Evolutionary conservation across 2,888 invertebrate genomes (phyloP), one percentile per base, ranked within the genome.

Genomic region (Doris montereyensis): DNA sequence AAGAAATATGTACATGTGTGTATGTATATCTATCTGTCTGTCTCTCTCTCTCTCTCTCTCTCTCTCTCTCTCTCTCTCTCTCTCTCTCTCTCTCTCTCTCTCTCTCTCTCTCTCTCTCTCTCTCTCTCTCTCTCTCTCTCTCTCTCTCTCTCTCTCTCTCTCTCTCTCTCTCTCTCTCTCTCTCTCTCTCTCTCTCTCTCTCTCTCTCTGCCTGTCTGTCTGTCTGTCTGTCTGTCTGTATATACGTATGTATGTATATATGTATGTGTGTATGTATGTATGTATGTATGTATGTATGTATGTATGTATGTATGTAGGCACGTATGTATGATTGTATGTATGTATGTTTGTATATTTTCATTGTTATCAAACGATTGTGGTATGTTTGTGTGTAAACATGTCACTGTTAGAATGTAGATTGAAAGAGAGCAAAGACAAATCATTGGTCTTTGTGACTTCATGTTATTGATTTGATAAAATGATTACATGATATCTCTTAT

Each of bases 161-260:
- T 24, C 52, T 52, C 32, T 26, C 52, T 30, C 24, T 21, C 52
- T 5, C 52, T 30, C 26, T 21, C 41, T 2, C 17, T 21, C 26
- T 13, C 93, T 95, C 3, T 2, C 21, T 72, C 52, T 41, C 17
- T 21, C 1, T 57, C 52, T 24, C 24, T 52, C 52, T n/a, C 24
- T 35, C 8, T 32, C 32, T n/a, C n/a, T n/a, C n/a, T n/a, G n/a
- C n/a, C n/a, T n/a, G n/a, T n/a, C n/a, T n/a, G n/a, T n/a, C n/a
- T n/a, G n/a, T n/a, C n/a, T n/a, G 26, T 28, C 26, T 57, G n/a
- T 52, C 26, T 35, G 93, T 95, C 26, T 77, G 17, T 30, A 5
- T 35, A 34, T 65, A 21, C 35, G 28, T 41, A 13, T 35, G 62
- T 41, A n/a, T 77, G 60, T 72, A 3, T 62, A 35, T 58, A 10